Evolutionary conservation across 2,113 vertebrate genomes (phyloP).

Genomic region (Junco hyemalis): DNA sequence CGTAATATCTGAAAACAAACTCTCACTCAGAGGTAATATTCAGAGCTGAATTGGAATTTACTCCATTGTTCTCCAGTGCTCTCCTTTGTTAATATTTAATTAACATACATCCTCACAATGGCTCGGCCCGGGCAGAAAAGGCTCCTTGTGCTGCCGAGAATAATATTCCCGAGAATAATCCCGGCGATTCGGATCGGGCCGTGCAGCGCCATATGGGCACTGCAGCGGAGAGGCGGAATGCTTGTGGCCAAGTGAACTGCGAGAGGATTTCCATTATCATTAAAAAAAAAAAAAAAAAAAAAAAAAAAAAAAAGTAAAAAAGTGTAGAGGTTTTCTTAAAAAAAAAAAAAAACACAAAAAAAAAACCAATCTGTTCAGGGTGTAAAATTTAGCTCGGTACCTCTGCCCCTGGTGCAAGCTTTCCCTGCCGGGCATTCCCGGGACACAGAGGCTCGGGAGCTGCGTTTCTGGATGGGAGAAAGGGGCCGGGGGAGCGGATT

Average conservation of each 20-base stretch:
- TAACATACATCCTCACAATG: conserved; percentile 91
- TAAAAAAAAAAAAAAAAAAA: neutral
- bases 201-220: conserved; percentile 23
- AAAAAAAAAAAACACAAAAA: neutral
- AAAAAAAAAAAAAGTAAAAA: neutral
- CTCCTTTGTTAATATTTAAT: conserved; percentile 95
- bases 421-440: neutral
- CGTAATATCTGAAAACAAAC: neutral
- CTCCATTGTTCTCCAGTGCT: conserved; percentile 85
- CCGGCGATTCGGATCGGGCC: neutral
- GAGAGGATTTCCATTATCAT: neutral
- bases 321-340: neutral
- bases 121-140: conserved; percentile 63
- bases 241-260: neutral
- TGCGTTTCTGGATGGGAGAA: neutral
- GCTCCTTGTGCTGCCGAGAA: conserved; percentile 33
- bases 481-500: neutral
- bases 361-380: neutral
- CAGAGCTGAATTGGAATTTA: conserved; percentile 77
- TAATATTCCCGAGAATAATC: conserved; percentile 44
- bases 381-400: neutral
- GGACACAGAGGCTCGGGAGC: neutral
- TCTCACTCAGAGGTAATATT: conserved; percentile 46
- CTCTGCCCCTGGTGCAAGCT: neutral
- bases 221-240: neutral